Evolutionary conservation across 2,113 vertebrate genomes (phyloP), one percentile per base, ranked within the genome.

Genomic region (Peromyscus polionotus): DNA sequence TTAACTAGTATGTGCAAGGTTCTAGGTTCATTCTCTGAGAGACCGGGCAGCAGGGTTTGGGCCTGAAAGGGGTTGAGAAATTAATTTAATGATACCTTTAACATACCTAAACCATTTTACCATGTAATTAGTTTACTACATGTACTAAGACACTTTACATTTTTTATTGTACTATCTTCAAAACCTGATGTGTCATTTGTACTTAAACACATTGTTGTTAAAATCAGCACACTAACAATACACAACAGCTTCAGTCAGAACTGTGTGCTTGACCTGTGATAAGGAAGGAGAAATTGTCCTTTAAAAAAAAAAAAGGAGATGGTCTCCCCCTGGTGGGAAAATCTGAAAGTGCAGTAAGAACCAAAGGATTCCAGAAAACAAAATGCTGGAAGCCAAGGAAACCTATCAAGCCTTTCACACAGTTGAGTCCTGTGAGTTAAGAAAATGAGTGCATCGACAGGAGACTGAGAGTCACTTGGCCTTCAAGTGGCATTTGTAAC

Each of bases 151-250:
- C n/a, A 70, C 39, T 87, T 86, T 70, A n/a, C 17, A 5, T 80
- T 79, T 11, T 48, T n/a, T 33, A 48, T 42, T 57, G 39, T 22
- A 33, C 73, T 91, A 10, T 67, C 73, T 89, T 90, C 92, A 63
- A 10, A n/a, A 17, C 31, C 39, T 59, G 24, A 19, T 19, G 7
- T 39, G 22, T 28, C 42, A 31, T 42, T 76, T 93, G 90, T 48
- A n/a, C 24, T 17, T 67, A 31, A 68, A 63, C 1, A 1, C 57
- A 8, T 75, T 57, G 57, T 28, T 33, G 0, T 42, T 67, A 11
- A 0, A 2, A 68, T 17, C 31, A 45, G 12, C 22, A 0, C 39
- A 0, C 79, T 75, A 45, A 33, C 36, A 1, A 7, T 0, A 1
- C 3, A 8, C 31, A 16, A 1, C 1, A 33, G 20, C 16, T 17